Base-by-base conservation (phyloP, 2,888 invertebrate species). In the Odontocolon sp. region DNA sequence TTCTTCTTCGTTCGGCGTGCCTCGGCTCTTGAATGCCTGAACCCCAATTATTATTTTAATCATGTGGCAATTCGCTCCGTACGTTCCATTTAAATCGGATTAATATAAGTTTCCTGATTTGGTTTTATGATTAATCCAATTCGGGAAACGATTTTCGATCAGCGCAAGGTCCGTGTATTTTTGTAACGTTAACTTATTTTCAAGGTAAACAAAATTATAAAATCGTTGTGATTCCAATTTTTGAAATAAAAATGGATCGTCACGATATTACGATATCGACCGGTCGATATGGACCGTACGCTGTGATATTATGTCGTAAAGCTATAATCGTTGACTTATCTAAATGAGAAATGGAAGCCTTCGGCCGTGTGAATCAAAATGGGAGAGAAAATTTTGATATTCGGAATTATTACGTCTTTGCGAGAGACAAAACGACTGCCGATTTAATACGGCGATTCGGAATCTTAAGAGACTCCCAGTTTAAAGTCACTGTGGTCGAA, bases 21-120 rank as follows among this genome's bases (percentile, higher is more conserved):
- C 88, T 86, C 79, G 87, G 86, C 73, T 85, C 83, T 84, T 89
- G 88, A 72, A 90, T 88, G 72, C 90, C 90, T 90, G 84, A 66
- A 83, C 73, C 76, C 79, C 82, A 69, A 82, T 77, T 31, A 1
- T 31, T 9, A 36, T 23, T 3, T 64, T 26, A 36, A 14, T 36
- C 59, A 70, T 84, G 82, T 81, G 16, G 50, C 3, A 52, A 16
- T 42, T 52, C 9, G 14, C 5, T 57, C 23, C 31, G 0, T 5
- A 26, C 38, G 56, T 36, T 69, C 54, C 67, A 14, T 5, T 11
- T 50, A 28, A 50, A 75, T 75, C 45, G 72, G 18, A 67, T 67
- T 68, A 66, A 75, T 33, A 33, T 42, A 16, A 66, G 26, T 54
- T 23, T 33, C 40, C 33, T 45, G 21, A 23, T 8, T 36, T 16